phyloP scores from a whole-genome alignment of 2,797 vertebrate species.

The Acrocephalus scirpaceus region DNA sequence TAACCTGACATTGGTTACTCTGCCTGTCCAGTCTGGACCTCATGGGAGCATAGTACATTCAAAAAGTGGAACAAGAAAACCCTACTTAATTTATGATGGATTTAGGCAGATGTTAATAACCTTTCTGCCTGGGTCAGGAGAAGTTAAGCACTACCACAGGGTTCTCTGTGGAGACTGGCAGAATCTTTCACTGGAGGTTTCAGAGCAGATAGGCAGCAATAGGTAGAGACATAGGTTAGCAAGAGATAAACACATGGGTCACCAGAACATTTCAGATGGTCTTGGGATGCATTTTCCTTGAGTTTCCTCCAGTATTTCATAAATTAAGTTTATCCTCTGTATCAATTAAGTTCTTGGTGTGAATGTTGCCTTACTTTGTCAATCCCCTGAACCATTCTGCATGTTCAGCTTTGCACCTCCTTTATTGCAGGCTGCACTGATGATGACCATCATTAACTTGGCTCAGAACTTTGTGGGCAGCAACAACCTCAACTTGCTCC shows the following conservation, averaged over 20 bases:
- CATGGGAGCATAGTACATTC: not conserved
- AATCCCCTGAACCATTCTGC: not conserved
- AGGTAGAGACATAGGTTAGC: not conserved
- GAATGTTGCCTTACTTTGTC: not conserved
- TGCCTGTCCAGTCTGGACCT: not conserved
- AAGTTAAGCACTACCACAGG: not conserved
- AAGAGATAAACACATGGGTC: fast-evolving
- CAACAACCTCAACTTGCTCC: slow-evolving; percentile 95
- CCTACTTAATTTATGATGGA: not conserved
- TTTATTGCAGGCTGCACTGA: slow-evolving; percentile 84
- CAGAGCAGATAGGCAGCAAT: not conserved
- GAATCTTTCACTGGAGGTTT: not conserved
- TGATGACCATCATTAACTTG: slow-evolving; percentile 96
- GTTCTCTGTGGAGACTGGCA: not conserved
- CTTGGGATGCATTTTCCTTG: not conserved
- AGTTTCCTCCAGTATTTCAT: not conserved
- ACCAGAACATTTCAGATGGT: not conserved
- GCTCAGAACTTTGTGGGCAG: slow-evolving; percentile 98
- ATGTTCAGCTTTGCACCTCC: not conserved
- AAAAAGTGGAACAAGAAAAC: not conserved
- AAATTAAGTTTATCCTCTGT: not conserved
- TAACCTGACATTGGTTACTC: not conserved
- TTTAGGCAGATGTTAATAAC: not conserved
- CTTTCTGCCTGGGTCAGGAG: not conserved
- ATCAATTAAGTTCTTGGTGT: not conserved